A percentile compares a stretch with the other conserved stretches of the same genome.
These are phyloP conservation scores for Merluccius polli DNA, from an alignment of 2,797 vertebrate genomes.

Conservation along the genomic window DNA sequence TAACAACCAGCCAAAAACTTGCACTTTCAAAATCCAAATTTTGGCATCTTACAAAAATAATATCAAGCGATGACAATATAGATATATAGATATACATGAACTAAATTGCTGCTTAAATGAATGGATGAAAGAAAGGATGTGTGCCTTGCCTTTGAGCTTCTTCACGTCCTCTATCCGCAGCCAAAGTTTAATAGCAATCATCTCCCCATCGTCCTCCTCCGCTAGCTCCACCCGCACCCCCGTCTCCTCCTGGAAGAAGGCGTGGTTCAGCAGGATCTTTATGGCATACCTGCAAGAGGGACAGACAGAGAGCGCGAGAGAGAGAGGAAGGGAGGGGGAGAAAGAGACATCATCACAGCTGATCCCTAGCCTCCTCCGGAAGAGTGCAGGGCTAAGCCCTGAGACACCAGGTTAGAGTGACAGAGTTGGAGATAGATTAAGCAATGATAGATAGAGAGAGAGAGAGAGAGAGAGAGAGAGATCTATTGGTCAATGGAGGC, in stretches of 20 bases:
- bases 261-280: slow-evolving; percentile 96
- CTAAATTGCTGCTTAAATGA: not conserved
- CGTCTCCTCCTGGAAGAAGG: slow-evolving; percentile 98
- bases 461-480: not conserved
- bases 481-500: not conserved
- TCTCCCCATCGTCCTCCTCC: slow-evolving; percentile 98
- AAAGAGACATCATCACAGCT: not conserved
- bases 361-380: not conserved
- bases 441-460: not conserved
- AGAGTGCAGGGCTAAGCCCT: not conserved
- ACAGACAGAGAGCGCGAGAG: not conserved
- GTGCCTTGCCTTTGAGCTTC: slow-evolving; percentile 85
- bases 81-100: too few species aligned
- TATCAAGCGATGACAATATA: not conserved
- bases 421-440: not conserved
- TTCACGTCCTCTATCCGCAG: slow-evolving; percentile 96
- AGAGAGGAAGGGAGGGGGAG: not conserved
- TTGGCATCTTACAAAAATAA: not conserved
- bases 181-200: slow-evolving; percentile 98
- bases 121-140: not conserved
- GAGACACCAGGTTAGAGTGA: not conserved
- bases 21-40: too few species aligned
- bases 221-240: slow-evolving; percentile 96
- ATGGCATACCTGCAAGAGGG: slow-evolving; percentile 83
- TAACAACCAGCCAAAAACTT: not conserved